A percentile compares a stretch with the other conserved stretches of the same genome.
phyloP scores from a whole-genome alignment of 2,888 invertebrate genomes.

The Agonopterix arenella region DNA sequence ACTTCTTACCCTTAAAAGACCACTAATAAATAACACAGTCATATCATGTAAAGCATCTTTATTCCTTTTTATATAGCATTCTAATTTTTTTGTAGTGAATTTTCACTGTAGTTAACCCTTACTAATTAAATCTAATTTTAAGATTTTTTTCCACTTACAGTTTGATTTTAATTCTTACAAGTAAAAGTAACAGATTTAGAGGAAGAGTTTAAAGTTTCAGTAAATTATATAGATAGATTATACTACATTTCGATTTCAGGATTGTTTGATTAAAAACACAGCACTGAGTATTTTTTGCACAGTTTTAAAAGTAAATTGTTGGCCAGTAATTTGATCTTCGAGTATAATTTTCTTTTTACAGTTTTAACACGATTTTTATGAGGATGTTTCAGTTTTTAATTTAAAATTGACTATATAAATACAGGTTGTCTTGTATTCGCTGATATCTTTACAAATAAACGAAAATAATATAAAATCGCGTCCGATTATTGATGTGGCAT shows the following conservation, averaged over 20 bases:
- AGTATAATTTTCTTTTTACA: not conserved
- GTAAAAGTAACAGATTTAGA: too few species aligned
- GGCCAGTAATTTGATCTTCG: not conserved
- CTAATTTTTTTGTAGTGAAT: constrained; percentile 9
- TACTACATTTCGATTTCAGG: not conserved
- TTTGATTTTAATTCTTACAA: too few species aligned
- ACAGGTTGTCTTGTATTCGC: too few species aligned
- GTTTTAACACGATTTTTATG: too few species aligned
- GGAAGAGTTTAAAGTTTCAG: too few species aligned
- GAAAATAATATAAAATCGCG: too few species aligned
- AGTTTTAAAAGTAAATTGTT: constrained; percentile 6
- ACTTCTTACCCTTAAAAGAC: constrained; percentile 6
- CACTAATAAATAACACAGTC: constrained; percentile 5
- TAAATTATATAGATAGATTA: too few species aligned
- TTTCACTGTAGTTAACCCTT: constrained; percentile 18
- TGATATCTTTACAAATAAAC: too few species aligned
- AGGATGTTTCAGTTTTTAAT: too few species aligned
- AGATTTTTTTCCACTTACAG: not conserved
- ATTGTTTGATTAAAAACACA: constrained; percentile 13
- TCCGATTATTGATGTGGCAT: too few species aligned
- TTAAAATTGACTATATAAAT: too few species aligned
- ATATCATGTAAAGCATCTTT: constrained; percentile 6
- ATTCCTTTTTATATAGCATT: constrained; percentile 1
- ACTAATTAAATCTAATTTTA: constrained; percentile 8
- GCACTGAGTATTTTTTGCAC: constrained; percentile 13